Evolutionary conservation across 2,113 vertebrate genomes (phyloP), one percentile per base, ranked within the genome.

Genomic region (Tyrannus savana): DNA sequence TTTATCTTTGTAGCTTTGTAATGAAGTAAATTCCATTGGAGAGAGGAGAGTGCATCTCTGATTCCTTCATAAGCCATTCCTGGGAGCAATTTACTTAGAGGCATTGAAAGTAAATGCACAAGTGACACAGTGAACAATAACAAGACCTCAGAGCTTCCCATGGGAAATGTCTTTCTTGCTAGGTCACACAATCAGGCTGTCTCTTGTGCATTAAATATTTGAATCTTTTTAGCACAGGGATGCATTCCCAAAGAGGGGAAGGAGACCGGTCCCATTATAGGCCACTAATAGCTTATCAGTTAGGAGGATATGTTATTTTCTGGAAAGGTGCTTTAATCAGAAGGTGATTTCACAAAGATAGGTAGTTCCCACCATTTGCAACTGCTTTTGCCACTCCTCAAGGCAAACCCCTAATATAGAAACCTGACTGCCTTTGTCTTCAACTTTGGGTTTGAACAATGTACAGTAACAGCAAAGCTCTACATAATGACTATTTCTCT

Each of bases 101-200:
- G 25, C 39, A 56, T n/a, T 89, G 90, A 72, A 81, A 84, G 63
- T 9, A 63, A 78, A 42, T 1, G 6, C 49, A 47, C 0, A 0
- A 68, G n/a, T 31, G 47, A 84, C 37, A 22, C 19, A 18, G 19
- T 7, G 84, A 90, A 73, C 77, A 85, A 87, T 89, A 93, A 16
- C 28, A 87, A 82, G 56, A 82, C 30, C 73, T 78, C 16, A 7
- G 66, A 78, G 19, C 74, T 91, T 91, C 85, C 81, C 87, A 82
- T 71, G 73, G 95, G 89, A 96, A 96, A 93, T 56, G 35, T 91
- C 60, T 42, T 16, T 86, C 60, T 84, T 50, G 23, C 75, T 77
- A 47, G 69, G 66, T 89, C 67, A 79, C 62, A 52, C 71, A 82
- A n/a, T 52, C 44, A 47, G 71, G 17, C 75, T 85, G 58, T 79